Percentiles rank a stretch among this genome's conserved stretches.
phyloP scores from a whole-genome alignment of 1,140 invertebrate species.

The Tetramorium simillimum region DNA sequence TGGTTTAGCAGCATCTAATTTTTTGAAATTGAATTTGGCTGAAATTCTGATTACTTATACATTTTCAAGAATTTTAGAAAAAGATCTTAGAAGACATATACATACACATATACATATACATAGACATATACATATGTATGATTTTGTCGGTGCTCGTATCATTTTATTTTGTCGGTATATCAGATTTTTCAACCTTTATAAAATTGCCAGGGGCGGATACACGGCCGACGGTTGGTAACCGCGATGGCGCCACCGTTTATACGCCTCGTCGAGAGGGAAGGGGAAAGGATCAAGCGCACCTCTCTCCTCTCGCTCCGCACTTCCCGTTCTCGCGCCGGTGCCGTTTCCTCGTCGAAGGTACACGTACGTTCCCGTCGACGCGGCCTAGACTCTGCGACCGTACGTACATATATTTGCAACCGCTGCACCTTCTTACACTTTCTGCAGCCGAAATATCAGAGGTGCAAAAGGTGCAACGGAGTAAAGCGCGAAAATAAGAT shows the following conservation, averaged over 20 bases:
- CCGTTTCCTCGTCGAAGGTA: background rate
- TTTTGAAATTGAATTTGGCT: too few species aligned
- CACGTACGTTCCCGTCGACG: slow-evolving; percentile 1
- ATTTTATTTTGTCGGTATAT: too few species aligned
- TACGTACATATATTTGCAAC: slow-evolving; percentile 35
- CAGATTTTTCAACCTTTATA: too few species aligned
- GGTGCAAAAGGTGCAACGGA: slow-evolving; percentile 55
- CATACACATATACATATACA: too few species aligned
- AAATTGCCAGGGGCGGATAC: too few species aligned
- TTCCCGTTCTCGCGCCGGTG: background rate
- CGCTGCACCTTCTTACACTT: slow-evolving; percentile 54
- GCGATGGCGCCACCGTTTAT: background rate
- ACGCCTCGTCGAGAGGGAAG: background rate
- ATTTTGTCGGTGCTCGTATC: too few species aligned
- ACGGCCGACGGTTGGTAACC: too few species aligned
- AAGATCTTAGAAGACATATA: too few species aligned
- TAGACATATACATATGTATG: too few species aligned
- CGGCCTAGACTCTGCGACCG: background rate
- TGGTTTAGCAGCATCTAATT: too few species aligned
- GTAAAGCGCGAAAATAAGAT: slow-evolving; percentile 60
- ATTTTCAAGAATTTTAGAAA: too few species aligned
- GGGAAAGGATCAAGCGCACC: background rate
- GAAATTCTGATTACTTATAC: too few species aligned
- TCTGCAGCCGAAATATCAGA: slow-evolving; percentile 45
- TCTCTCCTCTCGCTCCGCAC: background rate